Conservation (phyloP, 2,888 invertebrate species). For the Belgica antarctica region DNA sequence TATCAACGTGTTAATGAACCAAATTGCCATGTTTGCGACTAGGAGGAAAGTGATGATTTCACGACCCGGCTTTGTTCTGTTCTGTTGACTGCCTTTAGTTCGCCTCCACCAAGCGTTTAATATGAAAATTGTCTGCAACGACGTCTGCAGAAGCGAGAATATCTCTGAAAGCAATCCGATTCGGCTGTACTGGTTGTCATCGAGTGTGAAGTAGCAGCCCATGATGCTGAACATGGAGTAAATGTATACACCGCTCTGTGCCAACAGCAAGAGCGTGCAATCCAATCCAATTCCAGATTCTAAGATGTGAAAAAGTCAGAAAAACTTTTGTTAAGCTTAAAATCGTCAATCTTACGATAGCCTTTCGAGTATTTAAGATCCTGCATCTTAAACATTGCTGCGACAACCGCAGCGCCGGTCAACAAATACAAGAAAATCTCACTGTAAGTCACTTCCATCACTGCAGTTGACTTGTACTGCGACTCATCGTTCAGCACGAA, state of each 20-base stretch:
- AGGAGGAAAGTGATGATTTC: constrained; percentile 82
- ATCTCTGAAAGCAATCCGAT: constrained; percentile 65
- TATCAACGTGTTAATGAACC: constrained; percentile 82
- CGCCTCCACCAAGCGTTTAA: constrained; percentile 71
- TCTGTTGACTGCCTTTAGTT: constrained; percentile 68
- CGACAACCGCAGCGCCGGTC: constrained; percentile 59
- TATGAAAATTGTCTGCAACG: constrained; percentile 69
- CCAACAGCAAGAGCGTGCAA: constrained; percentile 72
- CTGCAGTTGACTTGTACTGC: constrained; percentile 59
- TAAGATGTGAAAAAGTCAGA: constrained; percentile 12
- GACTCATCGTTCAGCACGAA: constrained; percentile 69
- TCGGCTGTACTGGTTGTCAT: constrained; percentile 53
- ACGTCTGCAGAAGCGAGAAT: constrained; percentile 68
- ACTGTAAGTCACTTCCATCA: constrained; percentile 67
- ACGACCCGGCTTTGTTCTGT: constrained; percentile 74
- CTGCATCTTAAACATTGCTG: constrained; percentile 65
- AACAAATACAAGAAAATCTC: constrained; percentile 67
- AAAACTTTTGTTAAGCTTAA: background rate
- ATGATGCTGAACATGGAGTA: constrained; percentile 79
- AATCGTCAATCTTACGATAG: constrained; percentile 54
- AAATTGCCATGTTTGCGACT: constrained; percentile 79
- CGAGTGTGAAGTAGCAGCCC: constrained; percentile 66
- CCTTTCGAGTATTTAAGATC: constrained; percentile 62
- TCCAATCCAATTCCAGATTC: constrained; percentile 60
- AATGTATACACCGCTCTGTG: constrained; percentile 78